phyloP scores from a whole-genome alignment of 1,140 invertebrate species.

The Gonioctena quinquepunctata region DNA sequence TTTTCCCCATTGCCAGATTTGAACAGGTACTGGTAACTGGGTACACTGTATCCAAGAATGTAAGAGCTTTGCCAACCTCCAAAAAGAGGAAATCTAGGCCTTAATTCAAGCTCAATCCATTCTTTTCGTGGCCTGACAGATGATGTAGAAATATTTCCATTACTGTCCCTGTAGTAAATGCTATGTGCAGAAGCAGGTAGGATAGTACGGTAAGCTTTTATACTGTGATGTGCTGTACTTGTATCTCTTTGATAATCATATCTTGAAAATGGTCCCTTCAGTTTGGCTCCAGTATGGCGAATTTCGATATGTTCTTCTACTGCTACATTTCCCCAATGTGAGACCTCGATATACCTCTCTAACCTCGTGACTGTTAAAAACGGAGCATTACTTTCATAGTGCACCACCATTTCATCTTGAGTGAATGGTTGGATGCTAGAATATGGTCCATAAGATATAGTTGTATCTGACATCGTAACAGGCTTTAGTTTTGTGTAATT shows the following conservation, averaged over 20 bases:
- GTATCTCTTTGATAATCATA: constrained; percentile 95
- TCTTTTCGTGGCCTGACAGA: constrained; percentile 86
- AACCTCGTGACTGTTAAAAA: constrained; percentile 89
- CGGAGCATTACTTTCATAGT: constrained; percentile 96
- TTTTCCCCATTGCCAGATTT: constrained; percentile 73
- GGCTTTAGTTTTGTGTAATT: constrained; percentile 88
- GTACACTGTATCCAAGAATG: constrained; percentile 92
- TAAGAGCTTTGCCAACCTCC: constrained; percentile 99
- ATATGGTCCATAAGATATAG: constrained; percentile 87
- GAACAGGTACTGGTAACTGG: constrained; percentile 94
- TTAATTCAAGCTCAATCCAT: constrained; percentile 91
- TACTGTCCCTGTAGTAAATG: constrained; percentile 75
- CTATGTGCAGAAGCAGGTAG: constrained; percentile 77
- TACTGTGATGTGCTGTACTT: constrained; percentile 80
- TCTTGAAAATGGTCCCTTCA: constrained; percentile 93
- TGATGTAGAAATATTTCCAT: constrained; percentile 99
- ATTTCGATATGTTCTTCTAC: constrained; percentile 94
- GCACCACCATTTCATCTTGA: constrained; percentile 72
- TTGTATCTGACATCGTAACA: constrained; percentile 74
- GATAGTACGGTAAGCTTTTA: constrained; percentile 91
- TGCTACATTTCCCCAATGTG: constrained; percentile 99
- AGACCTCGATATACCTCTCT: constrained; percentile 90
- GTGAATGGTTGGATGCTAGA: constrained; percentile 65
- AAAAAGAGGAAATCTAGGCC: constrained; percentile 96
- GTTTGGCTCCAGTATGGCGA: constrained; percentile 85